A percentile compares a stretch with the other conserved stretches of the same genome.
These are phyloP conservation scores for Lithosia quadra DNA, from an alignment of 2,888 invertebrate species.

Conservation along the genomic window DNA sequence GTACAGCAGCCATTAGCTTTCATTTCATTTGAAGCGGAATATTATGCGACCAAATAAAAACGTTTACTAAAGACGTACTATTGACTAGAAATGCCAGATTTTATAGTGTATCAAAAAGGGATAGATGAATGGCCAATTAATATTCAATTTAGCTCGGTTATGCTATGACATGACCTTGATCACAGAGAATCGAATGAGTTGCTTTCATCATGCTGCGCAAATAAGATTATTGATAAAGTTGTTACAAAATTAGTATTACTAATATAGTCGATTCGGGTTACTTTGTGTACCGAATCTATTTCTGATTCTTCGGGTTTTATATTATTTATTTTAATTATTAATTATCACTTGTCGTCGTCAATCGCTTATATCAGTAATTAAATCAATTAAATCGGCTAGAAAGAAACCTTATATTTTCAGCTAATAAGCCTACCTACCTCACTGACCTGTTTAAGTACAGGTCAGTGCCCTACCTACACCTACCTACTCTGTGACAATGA, in stretches of 20 bases:
- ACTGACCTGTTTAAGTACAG: no score
- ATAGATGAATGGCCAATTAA: constrained; percentile 23
- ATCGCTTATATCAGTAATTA: no score
- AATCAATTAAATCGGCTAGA: no score
- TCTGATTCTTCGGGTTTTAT: neutral
- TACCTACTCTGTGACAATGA: no score
- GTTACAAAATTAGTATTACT: neutral
- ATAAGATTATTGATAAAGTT: neutral
- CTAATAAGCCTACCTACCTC: no score
- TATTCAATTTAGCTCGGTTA: constrained; percentile 50
- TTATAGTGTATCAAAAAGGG: constrained; percentile 51
- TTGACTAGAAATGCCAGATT: constrained; percentile 8
- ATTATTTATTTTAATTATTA: no score
- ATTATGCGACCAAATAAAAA: constrained; percentile 51
- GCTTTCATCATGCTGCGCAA: constrained; percentile 23
- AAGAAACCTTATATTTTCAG: no score
- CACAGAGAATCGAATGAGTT: constrained; percentile 49
- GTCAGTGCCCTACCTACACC: no score
- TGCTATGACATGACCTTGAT: constrained; percentile 73
- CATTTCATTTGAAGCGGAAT: constrained; percentile 66
- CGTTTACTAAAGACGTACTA: constrained; percentile 18
- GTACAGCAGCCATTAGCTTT: constrained; percentile 82
- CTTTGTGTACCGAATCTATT: neutral
- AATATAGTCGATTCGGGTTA: neutral
- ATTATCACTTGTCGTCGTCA: no score